Evolutionary conservation across 2,888 invertebrate genomes (phyloP), one percentile per base, ranked within the genome.

Genomic region (Ectemnius cavifrons): DNA sequence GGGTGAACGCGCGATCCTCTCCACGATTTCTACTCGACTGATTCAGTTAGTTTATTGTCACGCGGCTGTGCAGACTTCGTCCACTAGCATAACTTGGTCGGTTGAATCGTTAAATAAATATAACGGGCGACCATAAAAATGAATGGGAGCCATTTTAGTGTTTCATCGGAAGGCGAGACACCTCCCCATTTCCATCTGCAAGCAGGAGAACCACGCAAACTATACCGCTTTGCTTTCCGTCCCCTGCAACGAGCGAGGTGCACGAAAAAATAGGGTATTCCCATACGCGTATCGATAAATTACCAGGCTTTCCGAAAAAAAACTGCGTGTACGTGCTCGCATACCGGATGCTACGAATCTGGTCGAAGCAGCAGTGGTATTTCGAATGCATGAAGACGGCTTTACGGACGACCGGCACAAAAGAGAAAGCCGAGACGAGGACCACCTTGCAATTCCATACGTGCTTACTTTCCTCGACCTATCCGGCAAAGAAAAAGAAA

Each of bases 31-130:
- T 58, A 45, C 16, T 1, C 66, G 18, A 13, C 28, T 65, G 67
- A 75, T 77, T 75, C 73, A 75, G 75, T 71, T 63, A 59, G 71
- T 74, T 67, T 63, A 74, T 64, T 63, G 67, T 76, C 62, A 76
- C 11, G 37, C 59, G 71, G 60, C 49, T 45, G 62, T 58, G 61
- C 47, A 61, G 23, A 67, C 20, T 77, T 45, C 56, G 61, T 65
- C 74, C 70, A 72, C 63, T 65, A 57, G 58, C 23, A 60, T 73
- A 64, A 11, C 37, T 52, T 52, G n/a, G 13, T 13, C 52, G 37
- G 37, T 1, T 8, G 52, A 13, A 52, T 16, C 52, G 52, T 14
- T 52, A 16, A 52, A 4, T 6, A 52, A 52, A 52, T 8, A 16
- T 14, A 52, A 16, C 52, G 5, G 2, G 2, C n/a, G 52, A 6